These are phyloP conservation scores for Morpho helenor DNA, from an alignment of 2,888 invertebrate species.

Conservation along the genomic window DNA sequence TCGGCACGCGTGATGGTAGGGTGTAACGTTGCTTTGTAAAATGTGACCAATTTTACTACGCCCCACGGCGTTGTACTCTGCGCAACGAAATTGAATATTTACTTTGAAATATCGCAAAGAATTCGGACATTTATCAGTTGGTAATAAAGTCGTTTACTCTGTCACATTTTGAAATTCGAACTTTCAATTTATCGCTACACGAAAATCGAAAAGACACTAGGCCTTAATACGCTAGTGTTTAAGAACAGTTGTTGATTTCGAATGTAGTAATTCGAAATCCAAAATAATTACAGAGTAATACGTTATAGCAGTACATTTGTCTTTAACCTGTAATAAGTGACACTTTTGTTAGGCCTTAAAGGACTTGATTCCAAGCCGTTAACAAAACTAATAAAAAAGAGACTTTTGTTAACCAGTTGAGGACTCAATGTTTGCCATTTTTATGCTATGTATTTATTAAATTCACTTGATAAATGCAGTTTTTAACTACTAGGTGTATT, in stretches of 20 bases:
- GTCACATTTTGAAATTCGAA: neutral
- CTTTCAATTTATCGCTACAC: neutral
- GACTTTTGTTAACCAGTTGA: constrained; percentile 40
- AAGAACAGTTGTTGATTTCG: constrained; percentile 62
- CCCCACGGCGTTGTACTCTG: constrained; percentile 30
- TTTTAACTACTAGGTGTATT: neutral
- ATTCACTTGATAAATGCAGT: constrained; percentile 15
- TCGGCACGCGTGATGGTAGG: constrained; percentile 47
- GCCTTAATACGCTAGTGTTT: constrained; percentile 38
- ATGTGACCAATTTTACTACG: constrained; percentile 49
- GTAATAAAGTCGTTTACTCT: constrained; percentile 6
- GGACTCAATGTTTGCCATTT: constrained; percentile 35
- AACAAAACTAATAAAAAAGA: neutral
- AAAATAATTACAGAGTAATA: constrained; percentile 52
- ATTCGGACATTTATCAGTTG: constrained; percentile 7
- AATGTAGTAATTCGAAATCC: constrained; percentile 52
- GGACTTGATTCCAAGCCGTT: no score
- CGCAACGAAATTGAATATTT: constrained; percentile 6
- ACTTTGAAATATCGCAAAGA: neutral
- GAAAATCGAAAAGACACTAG: constrained; percentile 23
- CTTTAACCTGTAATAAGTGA: constrained; percentile 47
- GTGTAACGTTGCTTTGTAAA: constrained; percentile 49
- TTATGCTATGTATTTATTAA: constrained; percentile 2
- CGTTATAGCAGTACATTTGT: constrained; percentile 56
- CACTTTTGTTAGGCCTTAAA: constrained; percentile 28